Conservation (phyloP, 1,140 invertebrate species). For the Tenebrio molitor region DNA sequence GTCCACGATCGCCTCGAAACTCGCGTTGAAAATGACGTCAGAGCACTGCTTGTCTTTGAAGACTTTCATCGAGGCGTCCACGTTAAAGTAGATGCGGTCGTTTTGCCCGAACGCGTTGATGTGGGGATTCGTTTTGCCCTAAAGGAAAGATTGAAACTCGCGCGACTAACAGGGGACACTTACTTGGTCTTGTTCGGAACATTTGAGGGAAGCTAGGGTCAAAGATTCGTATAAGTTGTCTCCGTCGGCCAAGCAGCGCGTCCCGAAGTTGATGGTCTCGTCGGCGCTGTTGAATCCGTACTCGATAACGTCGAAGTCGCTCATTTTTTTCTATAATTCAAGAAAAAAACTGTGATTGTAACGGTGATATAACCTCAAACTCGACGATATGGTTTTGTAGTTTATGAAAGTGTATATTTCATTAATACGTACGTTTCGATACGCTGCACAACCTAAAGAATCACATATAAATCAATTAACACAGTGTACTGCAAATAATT, state of each 20-base stretch:
- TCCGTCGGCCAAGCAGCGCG: conserved; percentile 48
- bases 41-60: conserved; percentile 51
- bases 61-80: conserved; percentile 44
- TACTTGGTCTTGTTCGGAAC: conserved; percentile 43
- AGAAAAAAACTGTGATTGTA: no score
- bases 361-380: no score
- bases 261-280: conserved; percentile 61
- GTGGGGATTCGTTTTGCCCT: conserved; percentile 16
- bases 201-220: conserved; percentile 56
- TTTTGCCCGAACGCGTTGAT: conserved; percentile 42
- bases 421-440: no score
- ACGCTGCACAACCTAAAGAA: no score
- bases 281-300: conserved; percentile 56
- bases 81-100: conserved; percentile 43
- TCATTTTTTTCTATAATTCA: not conserved
- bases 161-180: conserved; percentile 12
- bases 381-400: no score
- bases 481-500: no score
- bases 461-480: no score
- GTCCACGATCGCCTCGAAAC: conserved; percentile 46
- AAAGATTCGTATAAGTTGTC: conserved; percentile 57
- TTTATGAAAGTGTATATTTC: no score
- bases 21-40: conserved; percentile 44
- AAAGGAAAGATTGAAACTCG: conserved; percentile 3
- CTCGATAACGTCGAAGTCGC: conserved; percentile 55